These are phyloP conservation scores for Lathamus discolor DNA, from an alignment of 2,113 vertebrate genomes.

Conservation along the genomic window DNA sequence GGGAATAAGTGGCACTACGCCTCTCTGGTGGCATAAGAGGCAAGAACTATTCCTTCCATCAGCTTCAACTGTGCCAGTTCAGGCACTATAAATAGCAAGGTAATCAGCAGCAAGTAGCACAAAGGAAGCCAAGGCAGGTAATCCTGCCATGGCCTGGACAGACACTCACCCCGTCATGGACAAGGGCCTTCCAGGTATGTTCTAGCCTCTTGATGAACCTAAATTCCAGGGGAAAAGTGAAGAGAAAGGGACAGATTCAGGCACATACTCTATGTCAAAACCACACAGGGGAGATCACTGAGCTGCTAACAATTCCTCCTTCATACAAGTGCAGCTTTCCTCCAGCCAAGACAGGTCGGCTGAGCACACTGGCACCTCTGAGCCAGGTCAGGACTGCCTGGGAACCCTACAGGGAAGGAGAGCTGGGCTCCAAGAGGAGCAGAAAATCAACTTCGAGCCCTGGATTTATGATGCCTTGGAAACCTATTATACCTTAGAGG, in stretches of 20 bases:
- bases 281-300: background rate
- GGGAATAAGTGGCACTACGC: background rate
- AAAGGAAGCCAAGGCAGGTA: background rate
- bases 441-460: background rate
- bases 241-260: background rate
- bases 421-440: background rate
- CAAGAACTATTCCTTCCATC: background rate
- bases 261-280: background rate
- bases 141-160: background rate
- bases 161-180: slow-evolving; percentile 93
- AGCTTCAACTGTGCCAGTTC: background rate
- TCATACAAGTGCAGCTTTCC: background rate
- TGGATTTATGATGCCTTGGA: background rate
- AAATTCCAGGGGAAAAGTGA: background rate
- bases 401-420: background rate
- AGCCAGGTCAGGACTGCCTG: background rate
- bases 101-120: background rate
- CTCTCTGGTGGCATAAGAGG: background rate
- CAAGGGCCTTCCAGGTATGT: slow-evolving; percentile 97
- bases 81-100: background rate
- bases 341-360: background rate
- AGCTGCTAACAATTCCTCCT: background rate
- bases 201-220: slow-evolving; percentile 99
- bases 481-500: background rate
- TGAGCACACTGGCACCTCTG: background rate